Evolutionary conservation across 2,888 invertebrate genomes (phyloP).

Genomic region (Quadroppia sp.): DNA sequence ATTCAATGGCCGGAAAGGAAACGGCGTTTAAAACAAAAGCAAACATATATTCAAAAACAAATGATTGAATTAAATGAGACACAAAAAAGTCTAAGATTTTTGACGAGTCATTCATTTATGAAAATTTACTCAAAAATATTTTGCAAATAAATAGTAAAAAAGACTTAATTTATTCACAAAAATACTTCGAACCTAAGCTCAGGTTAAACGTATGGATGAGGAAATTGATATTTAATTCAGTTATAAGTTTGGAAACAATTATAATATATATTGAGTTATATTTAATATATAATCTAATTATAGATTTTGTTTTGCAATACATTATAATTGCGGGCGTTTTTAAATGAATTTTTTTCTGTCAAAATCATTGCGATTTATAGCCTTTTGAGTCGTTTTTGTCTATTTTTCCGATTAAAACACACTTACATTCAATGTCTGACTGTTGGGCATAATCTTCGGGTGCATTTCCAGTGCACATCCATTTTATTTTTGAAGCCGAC

Average conservation of each 20-base stretch:
- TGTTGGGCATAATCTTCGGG: slow-evolving; percentile 1
- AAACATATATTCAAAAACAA: slow-evolving; percentile 21
- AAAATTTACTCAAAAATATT: slow-evolving; percentile 21
- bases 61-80: slow-evolving; percentile 23
- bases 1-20: slow-evolving; percentile 32
- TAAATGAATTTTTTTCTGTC: neutral
- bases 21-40: slow-evolving; percentile 15
- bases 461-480: neutral
- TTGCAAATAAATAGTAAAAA: neutral
- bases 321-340: slow-evolving; percentile 11
- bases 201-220: slow-evolving; percentile 24
- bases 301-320: neutral
- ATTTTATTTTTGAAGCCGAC: neutral
- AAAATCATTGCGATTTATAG: no score
- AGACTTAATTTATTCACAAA: neutral
- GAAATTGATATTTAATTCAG: slow-evolving; percentile 35
- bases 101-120: slow-evolving; percentile 33
- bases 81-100: slow-evolving; percentile 15
- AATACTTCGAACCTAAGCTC: neutral
- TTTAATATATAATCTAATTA: neutral
- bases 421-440: neutral
- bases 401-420: neutral
- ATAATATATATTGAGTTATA: neutral
- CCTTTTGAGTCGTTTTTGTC: no score
- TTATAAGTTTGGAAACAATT: neutral